These are phyloP conservation scores for Popillia japonica DNA, from an alignment of 1,140 invertebrate genomes.

Conservation along the genomic window DNA sequence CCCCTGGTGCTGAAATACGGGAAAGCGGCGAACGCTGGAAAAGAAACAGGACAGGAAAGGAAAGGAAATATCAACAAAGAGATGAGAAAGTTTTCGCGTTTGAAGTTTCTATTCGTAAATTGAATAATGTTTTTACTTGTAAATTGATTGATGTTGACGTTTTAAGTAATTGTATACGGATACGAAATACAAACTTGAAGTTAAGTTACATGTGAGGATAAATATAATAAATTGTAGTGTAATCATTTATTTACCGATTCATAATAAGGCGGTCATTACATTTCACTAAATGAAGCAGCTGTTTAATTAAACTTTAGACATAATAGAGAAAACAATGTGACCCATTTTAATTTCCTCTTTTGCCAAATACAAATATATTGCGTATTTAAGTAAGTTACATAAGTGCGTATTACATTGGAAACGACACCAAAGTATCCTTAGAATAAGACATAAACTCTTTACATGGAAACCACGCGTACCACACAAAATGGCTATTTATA, in stretches of 20 bases:
- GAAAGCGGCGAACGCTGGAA: neutral
- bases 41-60: slow-evolving; percentile 6
- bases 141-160: neutral
- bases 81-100: slow-evolving; percentile 13
- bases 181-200: neutral
- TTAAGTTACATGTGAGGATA: neutral
- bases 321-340: no score
- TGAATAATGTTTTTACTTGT: slow-evolving; percentile 18
- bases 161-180: neutral
- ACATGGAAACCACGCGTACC: no score
- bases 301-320: no score
- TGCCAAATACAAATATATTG: no score
- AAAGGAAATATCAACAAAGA: slow-evolving; percentile 28
- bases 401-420: no score
- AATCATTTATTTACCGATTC: neutral
- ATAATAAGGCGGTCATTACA: neutral
- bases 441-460: no score
- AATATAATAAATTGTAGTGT: neutral
- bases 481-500: no score
- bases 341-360: no score
- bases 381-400: no score
- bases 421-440: no score
- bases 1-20: neutral
- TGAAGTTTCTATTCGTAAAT: slow-evolving; percentile 15
- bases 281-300: neutral